Evolutionary conservation across 2,113 vertebrate genomes (phyloP).

Genomic region (Mystacornis crossleyi): DNA sequence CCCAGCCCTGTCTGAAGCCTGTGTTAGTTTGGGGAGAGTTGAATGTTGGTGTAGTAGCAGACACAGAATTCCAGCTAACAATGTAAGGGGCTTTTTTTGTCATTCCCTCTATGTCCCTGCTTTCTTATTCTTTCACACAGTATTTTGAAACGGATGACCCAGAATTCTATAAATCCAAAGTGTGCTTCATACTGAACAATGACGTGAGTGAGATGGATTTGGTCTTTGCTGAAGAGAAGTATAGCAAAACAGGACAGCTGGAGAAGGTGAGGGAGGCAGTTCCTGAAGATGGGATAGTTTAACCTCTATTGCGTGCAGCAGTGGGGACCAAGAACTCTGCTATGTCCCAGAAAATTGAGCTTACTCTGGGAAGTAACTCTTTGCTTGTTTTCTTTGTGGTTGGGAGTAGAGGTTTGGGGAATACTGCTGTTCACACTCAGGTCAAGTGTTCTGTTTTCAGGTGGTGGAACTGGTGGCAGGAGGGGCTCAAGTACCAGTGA

Average conservation of each 20-base stretch:
- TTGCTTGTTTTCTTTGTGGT: neutral
- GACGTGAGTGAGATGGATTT: constrained; percentile 98
- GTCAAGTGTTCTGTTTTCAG: constrained; percentile 67
- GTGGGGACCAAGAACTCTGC: neutral
- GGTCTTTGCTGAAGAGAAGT: constrained; percentile 98
- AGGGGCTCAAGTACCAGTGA: constrained; percentile 92
- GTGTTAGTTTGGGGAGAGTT: neutral
- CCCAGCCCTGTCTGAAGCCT: neutral
- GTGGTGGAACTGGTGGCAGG: constrained; percentile 93
- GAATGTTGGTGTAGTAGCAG: neutral
- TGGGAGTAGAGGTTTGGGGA: neutral
- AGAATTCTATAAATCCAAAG: constrained; percentile 99
- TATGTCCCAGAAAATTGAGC: neutral
- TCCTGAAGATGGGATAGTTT: neutral
- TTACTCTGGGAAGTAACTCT: neutral
- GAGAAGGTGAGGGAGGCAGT: constrained; percentile 87
- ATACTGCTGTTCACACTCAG: neutral
- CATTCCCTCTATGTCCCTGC: neutral
- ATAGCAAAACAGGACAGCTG: constrained; percentile 92
- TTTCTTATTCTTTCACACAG: constrained; percentile 69
- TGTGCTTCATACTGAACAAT: constrained; percentile 97
- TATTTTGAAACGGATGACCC: constrained; percentile 98
- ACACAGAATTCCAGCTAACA: neutral
- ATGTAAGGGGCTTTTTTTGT: neutral
- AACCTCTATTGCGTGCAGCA: neutral